Conservation (phyloP, 2,113 vertebrate species). For the Leptosomus discolor region DNA sequence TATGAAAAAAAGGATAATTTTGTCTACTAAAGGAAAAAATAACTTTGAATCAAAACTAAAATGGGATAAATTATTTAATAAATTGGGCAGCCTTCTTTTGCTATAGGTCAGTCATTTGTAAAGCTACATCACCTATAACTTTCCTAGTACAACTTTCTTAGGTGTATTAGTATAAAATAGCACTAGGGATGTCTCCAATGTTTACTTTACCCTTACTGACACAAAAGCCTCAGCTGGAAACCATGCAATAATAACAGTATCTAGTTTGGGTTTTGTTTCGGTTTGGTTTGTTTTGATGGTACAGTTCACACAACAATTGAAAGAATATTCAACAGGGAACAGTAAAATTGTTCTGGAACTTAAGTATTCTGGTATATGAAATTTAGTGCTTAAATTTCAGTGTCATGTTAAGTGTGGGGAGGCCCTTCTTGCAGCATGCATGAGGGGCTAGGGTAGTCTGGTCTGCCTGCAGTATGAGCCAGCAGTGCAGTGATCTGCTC, state of each 20-base stretch:
- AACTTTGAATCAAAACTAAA: neutral
- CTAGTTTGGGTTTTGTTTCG: too few species aligned
- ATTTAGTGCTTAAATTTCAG: neutral
- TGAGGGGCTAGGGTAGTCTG: neutral
- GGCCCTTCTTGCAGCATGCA: accelerated
- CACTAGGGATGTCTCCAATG: neutral
- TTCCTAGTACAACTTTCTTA: neutral
- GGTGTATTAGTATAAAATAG: neutral
- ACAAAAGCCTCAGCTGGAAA: neutral
- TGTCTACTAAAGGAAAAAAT: neutral
- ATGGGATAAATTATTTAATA: neutral
- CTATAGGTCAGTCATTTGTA: neutral
- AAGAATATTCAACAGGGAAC: neutral
- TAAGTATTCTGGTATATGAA: neutral
- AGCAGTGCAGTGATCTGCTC: accelerated
- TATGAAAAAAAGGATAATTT: neutral
- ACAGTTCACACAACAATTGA: neutral
- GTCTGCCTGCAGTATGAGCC: accelerated
- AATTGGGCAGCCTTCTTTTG: neutral
- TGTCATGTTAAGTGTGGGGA: accelerated
- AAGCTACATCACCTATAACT: neutral
- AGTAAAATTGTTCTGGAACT: neutral
- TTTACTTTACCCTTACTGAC: neutral
- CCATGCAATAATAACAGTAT: neutral
- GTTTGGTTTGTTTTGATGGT: neutral